Evolutionary conservation across 2,113 vertebrate genomes (phyloP).

Genomic region (Cynocephalus volans): DNA sequence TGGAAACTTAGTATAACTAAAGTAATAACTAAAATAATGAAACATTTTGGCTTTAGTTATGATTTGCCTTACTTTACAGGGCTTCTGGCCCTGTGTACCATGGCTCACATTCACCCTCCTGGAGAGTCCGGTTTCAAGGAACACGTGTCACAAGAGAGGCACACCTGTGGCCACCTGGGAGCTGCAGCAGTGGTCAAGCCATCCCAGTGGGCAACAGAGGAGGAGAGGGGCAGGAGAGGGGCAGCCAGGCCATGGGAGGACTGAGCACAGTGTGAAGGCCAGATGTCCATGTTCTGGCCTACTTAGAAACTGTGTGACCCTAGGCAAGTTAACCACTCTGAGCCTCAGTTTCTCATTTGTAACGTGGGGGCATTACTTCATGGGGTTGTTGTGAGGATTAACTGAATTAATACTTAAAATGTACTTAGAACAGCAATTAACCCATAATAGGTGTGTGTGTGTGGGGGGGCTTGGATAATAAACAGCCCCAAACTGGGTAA

Average conservation of each 20-base stretch:
- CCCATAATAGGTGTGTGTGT: background rate
- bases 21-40: too few species aligned
- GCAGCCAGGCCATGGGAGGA: background rate
- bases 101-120: background rate
- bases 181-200: background rate
- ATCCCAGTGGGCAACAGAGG: background rate
- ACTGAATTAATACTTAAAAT: background rate
- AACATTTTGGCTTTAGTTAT: too few species aligned
- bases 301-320: too few species aligned
- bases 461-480: background rate
- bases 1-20: too few species aligned
- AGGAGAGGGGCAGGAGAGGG: background rate
- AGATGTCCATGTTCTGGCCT: too few species aligned
- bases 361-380: background rate
- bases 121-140: background rate
- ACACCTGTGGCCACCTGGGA: background rate
- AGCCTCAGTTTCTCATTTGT: slow-evolving; percentile 5
- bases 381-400: background rate
- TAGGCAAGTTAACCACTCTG: background rate
- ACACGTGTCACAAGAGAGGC: background rate
- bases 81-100: background rate
- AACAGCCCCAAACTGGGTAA: background rate
- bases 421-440: background rate
- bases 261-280: background rate
- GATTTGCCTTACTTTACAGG: too few species aligned